Evolutionary conservation across 2,113 vertebrate species (phyloP).

Genomic region (Plecotus auritus): DNA sequence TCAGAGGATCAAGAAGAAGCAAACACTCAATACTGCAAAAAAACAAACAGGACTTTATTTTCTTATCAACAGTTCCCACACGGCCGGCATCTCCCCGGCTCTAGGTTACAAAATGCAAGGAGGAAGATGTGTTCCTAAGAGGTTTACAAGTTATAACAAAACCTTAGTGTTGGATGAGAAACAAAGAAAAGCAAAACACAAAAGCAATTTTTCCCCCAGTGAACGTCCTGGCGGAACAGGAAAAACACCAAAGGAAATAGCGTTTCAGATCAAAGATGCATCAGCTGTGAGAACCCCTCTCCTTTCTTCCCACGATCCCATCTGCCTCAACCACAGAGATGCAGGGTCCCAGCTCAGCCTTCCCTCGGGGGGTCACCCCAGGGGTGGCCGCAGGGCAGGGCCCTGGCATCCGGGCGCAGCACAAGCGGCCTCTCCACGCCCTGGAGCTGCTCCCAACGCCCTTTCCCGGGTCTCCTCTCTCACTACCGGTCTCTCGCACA

Average conservation of each 20-base stretch:
- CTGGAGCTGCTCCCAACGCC: background rate
- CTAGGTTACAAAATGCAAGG: background rate
- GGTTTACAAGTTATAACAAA: background rate
- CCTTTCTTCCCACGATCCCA: background rate
- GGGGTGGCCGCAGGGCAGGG: background rate
- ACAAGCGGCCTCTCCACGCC: background rate
- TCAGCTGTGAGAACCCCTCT: background rate
- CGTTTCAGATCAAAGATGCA: background rate
- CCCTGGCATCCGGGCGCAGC: background rate
- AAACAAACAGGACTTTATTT: background rate
- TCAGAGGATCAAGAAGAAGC: background rate
- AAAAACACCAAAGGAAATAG: background rate
- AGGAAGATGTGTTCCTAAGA: background rate
- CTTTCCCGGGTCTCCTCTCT: background rate
- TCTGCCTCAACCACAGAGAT: background rate
- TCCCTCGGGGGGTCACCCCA: too few species aligned
- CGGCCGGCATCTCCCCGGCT: background rate
- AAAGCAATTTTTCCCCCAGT: background rate
- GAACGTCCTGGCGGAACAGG: background rate
- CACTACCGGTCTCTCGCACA: rapidly evolving
- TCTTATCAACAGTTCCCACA: background rate
- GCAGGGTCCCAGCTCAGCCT: background rate
- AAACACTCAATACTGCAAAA: background rate
- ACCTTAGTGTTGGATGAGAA: background rate
- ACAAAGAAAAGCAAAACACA: background rate